Evolutionary conservation across 2,113 vertebrate genomes (phyloP).

Genomic region (Osmerus eperlanus): DNA sequence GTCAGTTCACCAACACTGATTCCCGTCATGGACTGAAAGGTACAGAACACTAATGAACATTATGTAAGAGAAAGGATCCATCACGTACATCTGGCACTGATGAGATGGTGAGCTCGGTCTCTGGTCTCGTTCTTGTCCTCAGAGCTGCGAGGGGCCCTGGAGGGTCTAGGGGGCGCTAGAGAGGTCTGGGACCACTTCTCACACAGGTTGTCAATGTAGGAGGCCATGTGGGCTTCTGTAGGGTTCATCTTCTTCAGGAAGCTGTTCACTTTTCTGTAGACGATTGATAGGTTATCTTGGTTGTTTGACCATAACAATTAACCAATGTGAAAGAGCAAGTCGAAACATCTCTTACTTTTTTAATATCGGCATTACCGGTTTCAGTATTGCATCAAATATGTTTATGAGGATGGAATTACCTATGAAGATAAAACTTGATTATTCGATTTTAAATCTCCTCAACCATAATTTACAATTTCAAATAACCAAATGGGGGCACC

Average conservation of each 20-base stretch:
- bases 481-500: slow-evolving; percentile 1
- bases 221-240: slow-evolving; percentile 60
- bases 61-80: not conserved
- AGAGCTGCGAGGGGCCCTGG: slow-evolving; percentile 39
- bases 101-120: slow-evolving; percentile 60
- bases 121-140: slow-evolving; percentile 61
- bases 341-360: slow-evolving; percentile 65
- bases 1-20: not conserved
- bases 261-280: slow-evolving; percentile 65
- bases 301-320: not conserved
- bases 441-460: not conserved
- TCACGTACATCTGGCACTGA: slow-evolving; percentile 63
- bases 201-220: slow-evolving; percentile 59
- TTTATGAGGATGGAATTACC: slow-evolving; percentile 71
- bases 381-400: slow-evolving; percentile 65
- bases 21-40: not conserved
- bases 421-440: slow-evolving; percentile 29
- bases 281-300: not conserved
- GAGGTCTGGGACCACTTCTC: slow-evolving; percentile 60
- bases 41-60: not conserved
- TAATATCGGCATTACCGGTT: slow-evolving; percentile 65
- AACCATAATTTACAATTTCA: not conserved
- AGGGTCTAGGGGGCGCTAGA: not conserved
- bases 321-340: not conserved
- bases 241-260: slow-evolving; percentile 67